Base-by-base conservation (phyloP, 1,140 invertebrate genomes). In the Drosophila ananassae region DNA sequence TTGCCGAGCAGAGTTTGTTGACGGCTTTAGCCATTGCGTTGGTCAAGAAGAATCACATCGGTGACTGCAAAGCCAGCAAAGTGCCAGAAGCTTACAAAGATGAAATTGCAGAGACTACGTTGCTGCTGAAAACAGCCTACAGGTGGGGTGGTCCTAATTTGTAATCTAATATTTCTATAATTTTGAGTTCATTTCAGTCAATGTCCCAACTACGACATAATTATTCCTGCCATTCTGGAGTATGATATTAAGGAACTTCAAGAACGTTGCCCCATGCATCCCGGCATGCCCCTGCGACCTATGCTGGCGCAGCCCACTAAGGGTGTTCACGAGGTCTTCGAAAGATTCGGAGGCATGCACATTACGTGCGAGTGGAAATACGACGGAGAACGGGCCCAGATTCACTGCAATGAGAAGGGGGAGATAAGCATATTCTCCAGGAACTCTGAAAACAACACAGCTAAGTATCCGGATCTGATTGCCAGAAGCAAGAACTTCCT, bases 341-440 rank as follows among this genome's bases (percentile, higher is more conserved):
- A 95, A 52, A 94, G 98, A 58, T 99, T 99, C 92, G 98, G 99
- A 64, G 95, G 96, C 28, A 93, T 96, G 76, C 95, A 97, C 84
- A 99, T 99, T 89, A 99, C 98, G 2, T 99, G 98, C 92, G 99
- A 99, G 93, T 99, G 96, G 95, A 99, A 99, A 92, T 99, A 99
- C 92, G 99, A 99, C 92, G 99, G 99, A 3, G 99, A 99, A 94
- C 93, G 99, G 90, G 99, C 98, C 3, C 99, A 99, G 95, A 97
- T 98, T 77, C 97, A 98, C 87, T 91, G 95, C 1, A 79, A 93
- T 25, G 94, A 96, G 46, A 93, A 95, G 75, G 95, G 96, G 0
- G 93, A 94, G 12, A 93, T 98, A 1, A 94, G 90, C 50, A 97
- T 99, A 64, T 99, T 97, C 92, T 99, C 98, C 91, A 93, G 99